Evolutionary conservation across 2,888 invertebrate species (phyloP), one percentile per base, ranked within the genome.

Genomic region (Acanthococcus lagerstroemiae): DNA sequence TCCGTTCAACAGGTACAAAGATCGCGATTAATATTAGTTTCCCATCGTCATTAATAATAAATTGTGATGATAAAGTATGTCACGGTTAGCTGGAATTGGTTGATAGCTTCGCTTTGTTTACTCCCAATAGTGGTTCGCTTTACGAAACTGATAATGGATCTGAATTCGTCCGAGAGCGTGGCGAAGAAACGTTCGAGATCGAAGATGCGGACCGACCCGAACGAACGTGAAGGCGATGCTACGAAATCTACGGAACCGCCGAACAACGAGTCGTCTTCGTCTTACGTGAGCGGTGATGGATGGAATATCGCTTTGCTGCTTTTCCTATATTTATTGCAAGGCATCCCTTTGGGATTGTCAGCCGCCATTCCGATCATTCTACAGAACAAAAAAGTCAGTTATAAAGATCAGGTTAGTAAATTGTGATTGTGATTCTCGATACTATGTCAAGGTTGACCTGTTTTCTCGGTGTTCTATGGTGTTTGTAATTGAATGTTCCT

Each of bases 281-380:
- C n/a, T n/a, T 50, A 50, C 17, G 50, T 37, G 2, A 15, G 30
- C 15, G 90, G 90, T 15, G 91, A 92, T 77, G 82, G 83, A 72
- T 75, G 81, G 60, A 95, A 91, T 75, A 90, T 96, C 71, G 83
- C 86, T 15, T 82, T 97, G 67, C 80, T 99, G 55, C 82, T 95
- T 70, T 92, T 96, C 76, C 80, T 99, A 4, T 99, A 99, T 75
- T 83, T 97, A 48, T 80, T 97, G 22, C 93, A 95, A 82, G 97
- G 97, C 5, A 89, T 92, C 75, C 99, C 99, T 0, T 78, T 99
- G 3, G 99, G 99, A 1, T 78, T 99, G 26, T 91, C 91, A 48
- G 88, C 90, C 21, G 93, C 95, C 26, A 87, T 99, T 71, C 97
- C 99, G 0, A 92, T 97, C 88, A 82, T 99, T 63, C 80, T 99